Percentiles rank a stretch among this genome's conserved stretches.
These are phyloP conservation scores for Ophion ellenae DNA, from an alignment of 2,888 invertebrate species.

Conservation along the genomic window DNA sequence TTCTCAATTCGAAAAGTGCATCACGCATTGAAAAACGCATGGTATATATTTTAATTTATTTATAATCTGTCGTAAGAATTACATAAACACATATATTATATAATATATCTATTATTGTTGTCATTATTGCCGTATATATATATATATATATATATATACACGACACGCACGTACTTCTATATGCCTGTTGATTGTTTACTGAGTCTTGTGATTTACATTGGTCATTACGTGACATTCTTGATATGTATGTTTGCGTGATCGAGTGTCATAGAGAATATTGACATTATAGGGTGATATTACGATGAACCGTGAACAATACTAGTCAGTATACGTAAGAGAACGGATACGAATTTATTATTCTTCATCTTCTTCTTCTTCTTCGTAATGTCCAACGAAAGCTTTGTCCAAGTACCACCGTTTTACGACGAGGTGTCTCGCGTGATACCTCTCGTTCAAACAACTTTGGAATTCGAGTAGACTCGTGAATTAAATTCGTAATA, in stretches of 20 bases:
- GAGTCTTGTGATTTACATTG: constrained; percentile 64
- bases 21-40: constrained; percentile 59
- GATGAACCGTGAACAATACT: constrained; percentile 50
- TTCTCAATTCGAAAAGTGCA: constrained; percentile 56
- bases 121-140: constrained; percentile 28
- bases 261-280: constrained; percentile 61
- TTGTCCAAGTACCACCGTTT: constrained; percentile 21
- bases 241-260: constrained; percentile 59
- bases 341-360: constrained; percentile 8
- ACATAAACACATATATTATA: constrained; percentile 45
- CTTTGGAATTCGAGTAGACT: not conserved
- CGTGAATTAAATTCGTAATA: not conserved
- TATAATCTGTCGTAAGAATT: constrained; percentile 56
- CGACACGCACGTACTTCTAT: constrained; percentile 72
- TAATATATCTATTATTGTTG: constrained; percentile 35
- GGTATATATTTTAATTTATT: constrained; percentile 53
- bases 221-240: constrained; percentile 70
- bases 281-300: constrained; percentile 31
- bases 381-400: constrained; percentile 61
- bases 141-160: constrained; percentile 1
- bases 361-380: constrained; percentile 23
- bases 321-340: constrained; percentile 65
- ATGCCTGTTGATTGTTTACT: constrained; percentile 73
- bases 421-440: constrained; percentile 5
- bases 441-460: not conserved